Evolutionary conservation across 2,797 vertebrate species (phyloP).

Genomic region (Falco cherrug): DNA sequence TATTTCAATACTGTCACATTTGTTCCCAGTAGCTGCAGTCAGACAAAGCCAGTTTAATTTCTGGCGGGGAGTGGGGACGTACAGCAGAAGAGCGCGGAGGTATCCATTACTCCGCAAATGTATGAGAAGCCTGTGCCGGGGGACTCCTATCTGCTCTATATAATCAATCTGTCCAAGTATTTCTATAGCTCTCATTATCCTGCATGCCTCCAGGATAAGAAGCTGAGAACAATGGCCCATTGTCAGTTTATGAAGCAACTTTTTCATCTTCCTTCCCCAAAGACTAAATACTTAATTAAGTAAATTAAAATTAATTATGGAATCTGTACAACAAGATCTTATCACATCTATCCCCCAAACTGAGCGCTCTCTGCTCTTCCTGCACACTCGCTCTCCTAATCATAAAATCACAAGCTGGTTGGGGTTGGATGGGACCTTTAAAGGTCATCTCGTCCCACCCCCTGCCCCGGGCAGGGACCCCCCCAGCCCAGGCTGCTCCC

Average conservation of each 20-base stretch:
- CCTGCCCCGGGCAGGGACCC: too few species aligned
- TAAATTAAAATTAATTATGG: slow-evolving; percentile 56
- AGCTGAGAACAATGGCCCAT: slow-evolving; percentile 39
- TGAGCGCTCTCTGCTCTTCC: background rate
- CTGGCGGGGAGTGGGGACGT: background rate
- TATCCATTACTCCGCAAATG: background rate
- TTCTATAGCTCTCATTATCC: slow-evolving; percentile 43
- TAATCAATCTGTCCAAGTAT: background rate
- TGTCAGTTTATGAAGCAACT: slow-evolving; percentile 54
- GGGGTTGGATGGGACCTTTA: too few species aligned
- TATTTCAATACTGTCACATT: background rate
- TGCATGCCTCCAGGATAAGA: slow-evolving; percentile 25
- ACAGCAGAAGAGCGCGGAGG: background rate
- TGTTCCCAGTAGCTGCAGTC: background rate
- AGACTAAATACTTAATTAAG: slow-evolving; percentile 61
- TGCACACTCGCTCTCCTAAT: background rate
- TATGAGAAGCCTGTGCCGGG: background rate
- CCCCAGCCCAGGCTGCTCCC: too few species aligned
- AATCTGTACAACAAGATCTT: background rate
- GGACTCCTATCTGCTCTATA: background rate
- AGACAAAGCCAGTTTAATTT: background rate
- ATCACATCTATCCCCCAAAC: background rate
- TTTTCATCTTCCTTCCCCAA: slow-evolving; percentile 47
- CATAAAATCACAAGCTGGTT: rapidly evolving
- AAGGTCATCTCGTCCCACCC: too few species aligned